Evolutionary conservation across 1,140 invertebrate species (phyloP), one percentile per base, ranked within the genome.

Genomic region (Drosophila pallidifrons): DNA sequence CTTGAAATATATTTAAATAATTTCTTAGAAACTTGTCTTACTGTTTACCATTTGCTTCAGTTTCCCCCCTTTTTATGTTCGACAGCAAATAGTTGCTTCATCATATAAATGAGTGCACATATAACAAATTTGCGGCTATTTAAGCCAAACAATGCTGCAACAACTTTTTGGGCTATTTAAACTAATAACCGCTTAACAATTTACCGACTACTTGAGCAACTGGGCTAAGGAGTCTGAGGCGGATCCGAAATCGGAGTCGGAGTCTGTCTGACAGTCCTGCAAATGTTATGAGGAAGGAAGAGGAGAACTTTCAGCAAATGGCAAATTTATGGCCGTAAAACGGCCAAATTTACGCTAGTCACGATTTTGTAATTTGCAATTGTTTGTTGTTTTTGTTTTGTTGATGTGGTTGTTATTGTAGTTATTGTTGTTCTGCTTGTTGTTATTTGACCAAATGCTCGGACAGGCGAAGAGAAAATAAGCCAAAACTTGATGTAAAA

Each of bases 331-430:
- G 74, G 76, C 55, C 57, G 66, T 49, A 77, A 65, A 70, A 65
- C 43, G 67, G 61, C 67, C 43, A 81, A 81, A 81, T 81, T 81
- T 77, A 73, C 74, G 59, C 68, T 79, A 81, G 79, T 81, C 79
- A 81, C 79, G 77, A 81, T 66, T 80, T 70, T 77, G 77, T 81
- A 79, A 79, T 81, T 81, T 79, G 65, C 64, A 69, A 67, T 55
- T 70, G 61, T 25, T 81, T 71, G 61, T 77, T 76, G 66, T 63
- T 75, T 46, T 54, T 61, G 55, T 30, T 63, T 4, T 25, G 61
- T 81, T 71, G 61, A 73, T 76, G 66, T 63, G 64, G 54, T 54
- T 61, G 55, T 30, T 63, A 60, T 11, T 63, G 28, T n/a, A 45
- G 57, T 46, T 61, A 38, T 43, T 43, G 51, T 47, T 49, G 54